Base-by-base conservation (phyloP, 2,113 vertebrate species). In the Callaeas wilsoni region DNA sequence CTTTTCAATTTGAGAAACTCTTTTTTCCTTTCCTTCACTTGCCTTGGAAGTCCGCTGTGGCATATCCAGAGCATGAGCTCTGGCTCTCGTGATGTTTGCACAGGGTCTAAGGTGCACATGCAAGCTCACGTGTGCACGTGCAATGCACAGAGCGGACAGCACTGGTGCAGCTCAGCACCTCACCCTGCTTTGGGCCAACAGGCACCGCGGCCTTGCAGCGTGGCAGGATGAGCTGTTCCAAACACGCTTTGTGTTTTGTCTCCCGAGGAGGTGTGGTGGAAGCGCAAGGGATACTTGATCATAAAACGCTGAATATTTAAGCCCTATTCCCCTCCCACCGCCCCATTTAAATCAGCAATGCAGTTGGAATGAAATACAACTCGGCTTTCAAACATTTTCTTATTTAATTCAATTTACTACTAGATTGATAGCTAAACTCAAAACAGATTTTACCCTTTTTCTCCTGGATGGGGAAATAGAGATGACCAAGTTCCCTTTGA, bases 381-480 rank as follows among this genome's bases (percentile, higher is more conserved):
- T 94, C 94, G 10, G 81, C 83, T 96, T 97, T 97, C 96, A 97
- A 97, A 96, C 95, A 95, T 96, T 95, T 96, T 96, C 22, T 12
- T 85, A 90, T 96, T 90, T 97, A 96, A 97, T 97, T 97, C 79
- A 91, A 97, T 97, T 97, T 97, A 88, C 93, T 89, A 87, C 75
- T 87, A 96, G 91, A 91, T 90, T 96, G 97, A 97, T 97, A 96
- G 92, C 75, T 93, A 92, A 97, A 97, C 44, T 82, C 68, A 80
- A 84, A 97, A 55, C 95, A 97, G 93, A 96, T 91, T 97, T 96
- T 94, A 87, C 39, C 29, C 86, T 57, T 70, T 94, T 96, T 93
- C 84, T 94, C 76, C 80, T 86, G 65, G 30, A 93, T 55, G 37
- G 53, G 56, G 68, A 87, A 89, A 90, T 6, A 87, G 44, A 93